Evolutionary conservation across 2,113 vertebrate species (phyloP), one percentile per base, ranked within the genome.

Genomic region (Oncorhynchus mykiss): DNA sequence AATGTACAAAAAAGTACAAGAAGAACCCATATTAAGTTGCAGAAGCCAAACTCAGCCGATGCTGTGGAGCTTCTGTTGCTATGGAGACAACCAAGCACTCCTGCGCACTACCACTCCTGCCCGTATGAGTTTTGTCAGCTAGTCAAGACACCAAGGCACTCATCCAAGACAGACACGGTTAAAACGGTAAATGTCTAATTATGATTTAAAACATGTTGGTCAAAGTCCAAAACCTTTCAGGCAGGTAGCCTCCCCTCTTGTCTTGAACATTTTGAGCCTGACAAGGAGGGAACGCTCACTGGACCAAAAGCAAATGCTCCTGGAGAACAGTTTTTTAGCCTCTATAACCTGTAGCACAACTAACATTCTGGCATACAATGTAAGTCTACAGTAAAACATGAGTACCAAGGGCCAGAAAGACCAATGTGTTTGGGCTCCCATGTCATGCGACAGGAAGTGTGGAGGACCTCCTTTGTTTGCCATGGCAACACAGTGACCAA

Each of bases 81-180:
- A 70, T 76, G 75, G 67, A 64, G 54, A 76, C 67, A 18, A 31
- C 64, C 9, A 13, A 66, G 64, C 64, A 25, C 22, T 60, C 20
- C n/a, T 5, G n/a, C 59, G n/a, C 59, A 60, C 16, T 22, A 20
- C 20, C 59, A 22, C 59, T 22, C 18, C 59, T 60, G 59, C 20
- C 64, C 12, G 64, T 13, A 25, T 25, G 22, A 66, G 64, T 25
- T 13, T 25, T 66, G 64, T 29, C 22, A n/a, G 59, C 59, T 3
- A 6, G 59, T 4, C 59, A 22, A n/a, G 59, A 60, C 59, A 60
- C 1, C 14, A n/a, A 22, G n/a, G 14, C 59, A 20, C 59, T 18
- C 51, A 14, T 60, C 20, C 59, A 51, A 51, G 49, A 16, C 1
- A 14, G 49, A 14, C 49, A 51, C 49, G 49, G 16, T 39, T 8